Base-by-base conservation (phyloP, 2,113 vertebrate species). In the Hemicordylus capensis region DNA sequence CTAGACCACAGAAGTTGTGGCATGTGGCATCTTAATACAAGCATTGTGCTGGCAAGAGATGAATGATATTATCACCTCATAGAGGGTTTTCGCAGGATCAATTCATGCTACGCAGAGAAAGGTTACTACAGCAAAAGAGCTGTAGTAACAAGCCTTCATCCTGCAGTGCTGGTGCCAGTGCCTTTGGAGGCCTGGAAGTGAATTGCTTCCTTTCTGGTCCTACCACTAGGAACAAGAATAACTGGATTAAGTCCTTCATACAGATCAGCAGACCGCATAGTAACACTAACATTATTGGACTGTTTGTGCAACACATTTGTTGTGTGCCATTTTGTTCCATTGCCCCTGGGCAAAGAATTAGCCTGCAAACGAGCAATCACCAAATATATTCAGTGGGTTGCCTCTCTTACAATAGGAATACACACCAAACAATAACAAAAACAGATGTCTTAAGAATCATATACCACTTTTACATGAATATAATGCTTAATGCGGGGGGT, bases 401-500 rank as follows among this genome's bases (percentile, higher is more conserved):
- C 2, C 59, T 88, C 63, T 37, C 46, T 19, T 0, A 1, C 22
- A 73, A 39, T 39, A 79, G 39, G 81, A 64, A 81, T 10, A 1
- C 9, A 2, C 22, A 58, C 5, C 67, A 70, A 19, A 7, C 20
- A 31, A 42, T 42, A 42, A 17, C 24, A 66, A 66, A 80, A 66
- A 44, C 20, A 31, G 6, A 67, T 67, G 54, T 15, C 46, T 67
- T 67, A 26, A 69, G 54, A 67, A 54, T 7, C 14, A 51, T 0
- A 0, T 81, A 31, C 3, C 66, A 42, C 42, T 67, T 56, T 75
- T n/a, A 86, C 4, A 6, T 31, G 54, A n/a, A 11, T 72, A 73
- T 2, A 83, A 44, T 79, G 39, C 63, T 78, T 82, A 85, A 56
- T 24, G n/a, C n/a, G n/a, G n/a, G n/a, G n/a, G n/a, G n/a, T n/a